Evolutionary conservation across 1,140 invertebrate genomes (phyloP).

Genomic region (Drosophila suzukii): DNA sequence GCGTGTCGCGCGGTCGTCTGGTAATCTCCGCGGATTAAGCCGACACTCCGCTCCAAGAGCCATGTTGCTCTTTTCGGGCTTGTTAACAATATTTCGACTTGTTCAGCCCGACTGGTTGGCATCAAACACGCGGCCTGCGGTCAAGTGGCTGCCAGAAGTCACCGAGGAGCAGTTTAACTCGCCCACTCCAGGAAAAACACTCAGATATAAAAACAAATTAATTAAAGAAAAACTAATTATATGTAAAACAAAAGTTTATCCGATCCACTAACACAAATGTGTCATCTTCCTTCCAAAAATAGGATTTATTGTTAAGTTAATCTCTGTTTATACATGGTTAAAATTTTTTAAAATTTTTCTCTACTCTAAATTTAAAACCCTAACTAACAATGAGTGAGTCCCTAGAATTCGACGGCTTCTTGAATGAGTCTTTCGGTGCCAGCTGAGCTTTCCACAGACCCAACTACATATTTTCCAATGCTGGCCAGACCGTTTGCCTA

Average conservation of each 20-base stretch:
- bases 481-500: slow-evolving; percentile 66
- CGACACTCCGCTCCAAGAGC: slow-evolving; percentile 69
- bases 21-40: slow-evolving; percentile 79
- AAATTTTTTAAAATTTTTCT: background rate
- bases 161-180: slow-evolving; percentile 53
- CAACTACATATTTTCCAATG: slow-evolving; percentile 66
- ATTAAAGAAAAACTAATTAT: background rate
- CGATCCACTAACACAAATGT: too few relatives aligned
- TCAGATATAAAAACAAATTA: background rate
- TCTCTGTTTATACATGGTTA: too few relatives aligned
- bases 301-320: too few relatives aligned
- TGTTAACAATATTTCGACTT: slow-evolving; percentile 78
- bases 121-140: slow-evolving; percentile 67
- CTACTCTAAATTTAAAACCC: background rate
- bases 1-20: slow-evolving; percentile 62
- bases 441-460: slow-evolving; percentile 53
- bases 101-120: slow-evolving; percentile 37
- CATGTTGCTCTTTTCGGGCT: slow-evolving; percentile 77
- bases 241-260: background rate
- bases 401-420: slow-evolving; percentile 33
- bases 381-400: background rate
- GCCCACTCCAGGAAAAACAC: slow-evolving; percentile 1
- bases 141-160: slow-evolving; percentile 52
- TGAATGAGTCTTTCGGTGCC: slow-evolving; percentile 35
- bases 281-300: too few relatives aligned